Conservation (phyloP, 2,888 invertebrate genomes). For the Thelaira solivaga region DNA sequence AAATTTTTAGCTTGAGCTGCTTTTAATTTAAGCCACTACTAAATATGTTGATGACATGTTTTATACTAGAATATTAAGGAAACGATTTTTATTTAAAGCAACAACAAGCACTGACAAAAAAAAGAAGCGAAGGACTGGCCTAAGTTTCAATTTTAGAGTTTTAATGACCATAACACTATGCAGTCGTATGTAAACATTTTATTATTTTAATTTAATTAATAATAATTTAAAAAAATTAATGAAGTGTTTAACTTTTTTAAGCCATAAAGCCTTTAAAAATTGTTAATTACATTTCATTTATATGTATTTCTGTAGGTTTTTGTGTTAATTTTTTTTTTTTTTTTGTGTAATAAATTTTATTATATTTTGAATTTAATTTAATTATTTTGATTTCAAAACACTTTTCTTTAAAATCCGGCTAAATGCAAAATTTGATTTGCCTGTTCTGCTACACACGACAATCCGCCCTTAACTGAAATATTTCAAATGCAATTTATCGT, state of each 20-base stretch:
- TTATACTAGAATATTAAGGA: constrained; percentile 1
- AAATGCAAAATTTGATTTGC: not conserved
- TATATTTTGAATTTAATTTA: not conserved
- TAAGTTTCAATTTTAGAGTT: too few species aligned
- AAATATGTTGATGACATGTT: not conserved
- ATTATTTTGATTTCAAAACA: not conserved
- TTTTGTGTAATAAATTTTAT: not conserved
- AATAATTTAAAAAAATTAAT: too few species aligned
- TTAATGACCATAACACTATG: too few species aligned
- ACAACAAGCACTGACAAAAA: constrained; percentile 6
- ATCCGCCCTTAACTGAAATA: constrained; percentile 52
- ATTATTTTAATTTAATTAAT: too few species aligned
- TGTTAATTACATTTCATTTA: not conserved
- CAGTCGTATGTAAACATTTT: too few species aligned
- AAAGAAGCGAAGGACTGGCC: not conserved
- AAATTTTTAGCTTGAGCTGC: not conserved
- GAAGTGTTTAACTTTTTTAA: too few species aligned
- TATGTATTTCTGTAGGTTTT: too few species aligned
- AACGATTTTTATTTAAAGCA: not conserved
- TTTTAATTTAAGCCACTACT: not conserved
- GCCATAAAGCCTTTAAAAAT: too few species aligned
- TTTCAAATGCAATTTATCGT: constrained; percentile 46
- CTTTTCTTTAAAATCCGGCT: constrained; percentile 4
- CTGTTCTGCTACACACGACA: constrained; percentile 32
- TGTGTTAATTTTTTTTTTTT: too few species aligned